phyloP scores from a whole-genome alignment of 2,888 invertebrate species.

The Antheraea assamensis region DNA sequence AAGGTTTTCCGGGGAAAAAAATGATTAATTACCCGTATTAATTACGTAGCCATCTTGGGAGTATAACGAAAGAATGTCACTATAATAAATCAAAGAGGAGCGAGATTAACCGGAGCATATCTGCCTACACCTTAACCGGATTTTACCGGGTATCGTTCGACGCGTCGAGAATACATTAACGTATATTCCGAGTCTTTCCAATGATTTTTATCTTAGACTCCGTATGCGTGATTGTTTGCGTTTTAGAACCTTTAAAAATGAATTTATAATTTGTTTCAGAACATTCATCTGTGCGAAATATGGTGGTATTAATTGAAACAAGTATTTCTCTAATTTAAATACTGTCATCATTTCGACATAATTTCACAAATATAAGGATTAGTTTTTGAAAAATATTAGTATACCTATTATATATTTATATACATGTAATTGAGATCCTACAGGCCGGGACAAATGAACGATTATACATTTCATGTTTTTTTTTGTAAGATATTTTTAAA shows the following conservation, averaged over 20 bases:
- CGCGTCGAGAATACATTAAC: conserved; percentile 75
- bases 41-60: conserved; percentile 36
- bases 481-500: too few species aligned
- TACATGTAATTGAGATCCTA: too few species aligned
- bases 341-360: neutral
- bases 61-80: conserved; percentile 53
- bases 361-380: too few species aligned
- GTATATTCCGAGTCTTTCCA: conserved; percentile 43
- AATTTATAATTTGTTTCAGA: neutral
- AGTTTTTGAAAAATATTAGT: too few species aligned
- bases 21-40: conserved; percentile 43
- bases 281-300: neutral
- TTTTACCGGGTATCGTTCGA: conserved; percentile 71
- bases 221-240: neutral
- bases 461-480: too few species aligned
- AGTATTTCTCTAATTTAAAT: neutral
- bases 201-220: conserved; percentile 43
- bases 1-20: conserved; percentile 18
- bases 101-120: conserved; percentile 75
- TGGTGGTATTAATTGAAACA: too few species aligned
- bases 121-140: conserved; percentile 69
- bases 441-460: too few species aligned
- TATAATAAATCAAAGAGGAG: conserved; percentile 69
- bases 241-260: neutral
- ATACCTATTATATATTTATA: too few species aligned